These are phyloP conservation scores for Sepioteuthis lessoniana DNA, from an alignment of 2,888 invertebrate genomes.

Conservation along the genomic window DNA sequence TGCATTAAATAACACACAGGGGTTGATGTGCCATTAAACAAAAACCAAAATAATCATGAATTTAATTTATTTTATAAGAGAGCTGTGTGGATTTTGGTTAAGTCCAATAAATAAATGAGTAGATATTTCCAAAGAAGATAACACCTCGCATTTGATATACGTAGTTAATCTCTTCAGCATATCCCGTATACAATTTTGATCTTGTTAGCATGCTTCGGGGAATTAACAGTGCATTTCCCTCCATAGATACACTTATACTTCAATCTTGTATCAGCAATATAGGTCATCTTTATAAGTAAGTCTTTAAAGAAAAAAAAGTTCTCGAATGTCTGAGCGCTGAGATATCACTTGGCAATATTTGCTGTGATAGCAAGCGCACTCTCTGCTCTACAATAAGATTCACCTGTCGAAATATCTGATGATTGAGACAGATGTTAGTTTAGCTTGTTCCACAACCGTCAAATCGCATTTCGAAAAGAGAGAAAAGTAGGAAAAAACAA, in stretches of 20 bases:
- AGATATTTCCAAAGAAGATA: no score
- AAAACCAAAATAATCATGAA: no score
- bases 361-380: neutral
- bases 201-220: neutral
- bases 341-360: neutral
- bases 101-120: no score
- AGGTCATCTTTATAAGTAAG: neutral
- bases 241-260: neutral
- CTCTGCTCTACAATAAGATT: neutral
- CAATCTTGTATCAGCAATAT: neutral
- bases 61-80: no score
- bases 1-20: no score
- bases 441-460: no score
- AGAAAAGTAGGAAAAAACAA: neutral
- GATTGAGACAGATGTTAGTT: neutral
- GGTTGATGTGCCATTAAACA: no score
- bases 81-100: no score
- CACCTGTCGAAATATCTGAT: conserved; percentile 33
- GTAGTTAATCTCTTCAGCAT: neutral
- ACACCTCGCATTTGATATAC: no score
- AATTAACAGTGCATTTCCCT: neutral
- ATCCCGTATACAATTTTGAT: neutral
- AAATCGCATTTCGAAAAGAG: neutral
- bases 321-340: neutral
- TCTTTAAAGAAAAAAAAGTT: neutral